Evolutionary conservation across 2,113 vertebrate species (phyloP).

Genomic region (Cheirogaleus medius): DNA sequence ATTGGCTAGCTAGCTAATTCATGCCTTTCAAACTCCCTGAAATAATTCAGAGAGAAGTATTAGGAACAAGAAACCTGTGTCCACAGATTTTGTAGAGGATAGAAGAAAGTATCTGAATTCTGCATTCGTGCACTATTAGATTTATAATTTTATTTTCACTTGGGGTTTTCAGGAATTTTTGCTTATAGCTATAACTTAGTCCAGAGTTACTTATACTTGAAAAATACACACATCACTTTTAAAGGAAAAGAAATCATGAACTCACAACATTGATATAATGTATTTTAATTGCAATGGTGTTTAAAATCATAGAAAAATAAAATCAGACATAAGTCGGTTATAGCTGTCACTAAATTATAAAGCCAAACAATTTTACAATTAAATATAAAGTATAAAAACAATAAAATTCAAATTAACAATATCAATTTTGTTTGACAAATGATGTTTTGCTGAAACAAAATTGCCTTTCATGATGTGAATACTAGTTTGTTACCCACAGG

Average conservation of each 20-base stretch:
- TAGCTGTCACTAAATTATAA: not conserved
- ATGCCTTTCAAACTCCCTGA: not conserved
- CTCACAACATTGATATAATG: not conserved
- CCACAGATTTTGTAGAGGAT: not conserved
- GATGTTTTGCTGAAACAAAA: conserved; percentile 3
- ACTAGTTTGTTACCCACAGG: not conserved
- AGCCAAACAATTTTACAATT: not conserved
- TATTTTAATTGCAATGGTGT: not conserved
- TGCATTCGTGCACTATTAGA: accelerated
- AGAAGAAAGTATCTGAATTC: not conserved
- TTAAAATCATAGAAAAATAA: not conserved
- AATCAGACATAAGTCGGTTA: not conserved
- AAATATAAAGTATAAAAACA: not conserved
- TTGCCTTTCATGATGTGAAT: not conserved
- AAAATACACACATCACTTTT: not conserved
- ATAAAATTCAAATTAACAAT: conserved; percentile 13
- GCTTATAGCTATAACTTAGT: not conserved
- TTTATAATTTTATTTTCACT: not conserved
- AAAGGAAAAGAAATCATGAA: not conserved
- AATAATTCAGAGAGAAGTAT: not conserved
- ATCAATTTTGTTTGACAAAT: conserved; percentile 31
- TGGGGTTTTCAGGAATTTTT: not conserved
- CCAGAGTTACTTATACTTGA: not conserved
- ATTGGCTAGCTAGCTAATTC: not conserved
- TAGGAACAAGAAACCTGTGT: not conserved